These are phyloP conservation scores for Callosobruchus maculatus DNA, from an alignment of 2,888 invertebrate genomes.

Conservation along the genomic window DNA sequence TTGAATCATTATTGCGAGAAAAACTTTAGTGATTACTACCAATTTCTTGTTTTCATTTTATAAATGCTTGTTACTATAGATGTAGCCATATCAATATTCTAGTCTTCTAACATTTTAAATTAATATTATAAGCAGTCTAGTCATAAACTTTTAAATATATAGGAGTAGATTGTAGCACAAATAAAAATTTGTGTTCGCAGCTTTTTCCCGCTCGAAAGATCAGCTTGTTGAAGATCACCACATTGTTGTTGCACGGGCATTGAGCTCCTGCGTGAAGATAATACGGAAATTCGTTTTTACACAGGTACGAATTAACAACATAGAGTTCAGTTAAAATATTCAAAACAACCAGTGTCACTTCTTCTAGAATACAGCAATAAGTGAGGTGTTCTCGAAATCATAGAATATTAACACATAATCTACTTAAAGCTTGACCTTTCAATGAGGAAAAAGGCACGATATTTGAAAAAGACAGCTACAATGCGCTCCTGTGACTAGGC, in stretches of 20 bases:
- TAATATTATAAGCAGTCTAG: not conserved
- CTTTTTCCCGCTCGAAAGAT: not conserved
- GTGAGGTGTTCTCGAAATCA: too few relatives aligned
- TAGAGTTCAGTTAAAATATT: too few relatives aligned
- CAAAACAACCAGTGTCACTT: too few relatives aligned
- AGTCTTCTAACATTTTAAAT: not conserved
- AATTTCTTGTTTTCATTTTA: not conserved
- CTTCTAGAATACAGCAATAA: too few relatives aligned
- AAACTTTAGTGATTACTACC: not conserved
- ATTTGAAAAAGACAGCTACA: conserved; percentile 6
- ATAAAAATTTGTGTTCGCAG: not conserved
- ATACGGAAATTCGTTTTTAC: too few relatives aligned
- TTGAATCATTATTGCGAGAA: not conserved
- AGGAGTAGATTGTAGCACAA: not conserved
- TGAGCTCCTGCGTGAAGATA: too few relatives aligned
- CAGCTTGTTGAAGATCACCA: too few relatives aligned
- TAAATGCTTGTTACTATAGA: not conserved
- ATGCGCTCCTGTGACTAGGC: conserved; percentile 16
- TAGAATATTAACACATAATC: not conserved
- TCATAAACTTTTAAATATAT: not conserved
- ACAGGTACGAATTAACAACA: too few relatives aligned
- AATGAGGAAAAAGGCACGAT: conserved; percentile 1
- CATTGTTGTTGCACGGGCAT: too few relatives aligned
- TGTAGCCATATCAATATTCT: not conserved
- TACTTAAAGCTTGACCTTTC: not conserved